Percentiles rank a stretch among this genome's conserved stretches.
These are phyloP conservation scores for Dryas iulia DNA, from an alignment of 1,140 invertebrate genomes.

Conservation along the genomic window DNA sequence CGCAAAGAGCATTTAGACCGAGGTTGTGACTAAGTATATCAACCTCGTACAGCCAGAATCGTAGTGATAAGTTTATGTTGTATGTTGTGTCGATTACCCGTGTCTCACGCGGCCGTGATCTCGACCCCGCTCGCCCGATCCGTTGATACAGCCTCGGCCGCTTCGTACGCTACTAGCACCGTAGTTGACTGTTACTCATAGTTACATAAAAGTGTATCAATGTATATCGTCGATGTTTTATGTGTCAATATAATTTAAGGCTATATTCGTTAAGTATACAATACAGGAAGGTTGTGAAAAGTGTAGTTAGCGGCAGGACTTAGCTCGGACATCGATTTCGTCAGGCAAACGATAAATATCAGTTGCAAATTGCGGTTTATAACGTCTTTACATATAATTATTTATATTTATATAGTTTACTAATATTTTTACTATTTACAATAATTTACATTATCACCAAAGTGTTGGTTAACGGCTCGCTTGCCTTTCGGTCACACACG, in stretches of 20 bases:
- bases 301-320: slow-evolving; percentile 24
- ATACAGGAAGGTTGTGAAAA: slow-evolving; percentile 29
- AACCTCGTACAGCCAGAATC: slow-evolving; percentile 42
- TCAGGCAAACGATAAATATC: slow-evolving; percentile 9
- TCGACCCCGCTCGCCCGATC: slow-evolving; percentile 27
- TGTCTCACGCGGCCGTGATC: slow-evolving; percentile 32
- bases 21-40: slow-evolving; percentile 40
- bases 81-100: slow-evolving; percentile 51
- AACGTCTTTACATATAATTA: not conserved
- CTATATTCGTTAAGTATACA: slow-evolving; percentile 32
- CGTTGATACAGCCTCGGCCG: slow-evolving; percentile 65
- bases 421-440: not conserved
- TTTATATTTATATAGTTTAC: not conserved
- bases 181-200: slow-evolving; percentile 21
- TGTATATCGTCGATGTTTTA: slow-evolving; percentile 17
- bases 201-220: slow-evolving; percentile 10
- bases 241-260: slow-evolving; percentile 22
- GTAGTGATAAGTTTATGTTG: slow-evolving; percentile 60
- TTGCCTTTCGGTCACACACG: slow-evolving; percentile 12
- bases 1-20: slow-evolving; percentile 42
- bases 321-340: slow-evolving; percentile 7
- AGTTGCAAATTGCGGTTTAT: not conserved
- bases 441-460: not conserved
- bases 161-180: slow-evolving; percentile 16
- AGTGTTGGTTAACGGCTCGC: not conserved